These are phyloP conservation scores for Nemopilema nomurai DNA, from an alignment of 30 jellyfish, hydroid and myxozoan genomes.

Conservation along the genomic window DNA sequence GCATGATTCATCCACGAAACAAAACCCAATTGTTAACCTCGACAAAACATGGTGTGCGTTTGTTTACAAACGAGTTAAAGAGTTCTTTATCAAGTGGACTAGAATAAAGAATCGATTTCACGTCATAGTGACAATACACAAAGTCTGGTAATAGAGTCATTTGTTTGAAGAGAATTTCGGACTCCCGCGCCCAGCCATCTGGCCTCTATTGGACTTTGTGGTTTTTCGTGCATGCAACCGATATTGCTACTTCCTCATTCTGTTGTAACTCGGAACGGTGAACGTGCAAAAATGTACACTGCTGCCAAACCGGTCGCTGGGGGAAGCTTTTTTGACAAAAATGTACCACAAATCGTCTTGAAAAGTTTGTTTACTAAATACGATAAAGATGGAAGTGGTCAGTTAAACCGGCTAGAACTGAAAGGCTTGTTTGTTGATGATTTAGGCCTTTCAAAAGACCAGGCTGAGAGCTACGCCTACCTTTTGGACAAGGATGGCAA, in stretches of 20 bases:
- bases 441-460: constrained; percentile 82
- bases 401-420: constrained; percentile 62
- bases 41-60: no score
- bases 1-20: no score
- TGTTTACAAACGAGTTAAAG: not conserved
- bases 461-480: constrained; percentile 83
- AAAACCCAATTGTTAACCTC: no score
- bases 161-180: not conserved
- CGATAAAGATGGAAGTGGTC: constrained; percentile 89
- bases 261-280: not conserved
- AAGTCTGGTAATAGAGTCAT: not conserved
- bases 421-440: constrained; percentile 78
- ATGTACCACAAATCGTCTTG: constrained; percentile 78
- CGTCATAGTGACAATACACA: not conserved
- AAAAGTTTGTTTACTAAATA: constrained; percentile 85
- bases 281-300: not conserved
- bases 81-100: not conserved
- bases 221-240: not conserved
- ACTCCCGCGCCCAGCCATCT: not conserved
- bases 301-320: constrained; percentile 22
- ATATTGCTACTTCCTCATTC: not conserved
- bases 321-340: constrained; percentile 76
- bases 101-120: not conserved
- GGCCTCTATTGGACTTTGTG: not conserved
- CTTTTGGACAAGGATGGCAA: constrained; percentile 94